A percentile compares a stretch with the other conserved stretches of the same genome.
phyloP scores from a whole-genome alignment of 2,113 vertebrate genomes.

The Rhinoderma darwinii region DNA sequence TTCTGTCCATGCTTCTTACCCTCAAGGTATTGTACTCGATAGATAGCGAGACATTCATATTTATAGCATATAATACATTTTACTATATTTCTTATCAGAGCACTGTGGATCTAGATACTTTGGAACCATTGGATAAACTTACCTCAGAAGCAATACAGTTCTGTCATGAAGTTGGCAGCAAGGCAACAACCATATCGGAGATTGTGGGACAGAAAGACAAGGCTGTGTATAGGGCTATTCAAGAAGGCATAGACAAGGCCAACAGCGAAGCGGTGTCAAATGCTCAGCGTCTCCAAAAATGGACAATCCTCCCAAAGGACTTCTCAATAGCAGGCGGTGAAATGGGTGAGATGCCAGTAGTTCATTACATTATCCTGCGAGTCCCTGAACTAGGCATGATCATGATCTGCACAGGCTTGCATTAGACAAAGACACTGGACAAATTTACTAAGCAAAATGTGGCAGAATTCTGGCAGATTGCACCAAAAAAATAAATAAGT shows the following conservation, averaged over 20 bases:
- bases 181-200: slow-evolving; percentile 77
- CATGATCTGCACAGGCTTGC: not conserved
- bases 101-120: slow-evolving; percentile 75
- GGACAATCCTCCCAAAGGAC: slow-evolving; percentile 79
- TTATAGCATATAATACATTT: not conserved
- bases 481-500: no score
- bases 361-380: not conserved
- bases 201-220: slow-evolving; percentile 74
- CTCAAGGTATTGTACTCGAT: slow-evolving; percentile 76
- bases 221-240: slow-evolving; percentile 75
- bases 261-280: slow-evolving; percentile 76
- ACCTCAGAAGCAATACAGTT: slow-evolving; percentile 79
- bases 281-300: slow-evolving; percentile 84
- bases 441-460: no score
- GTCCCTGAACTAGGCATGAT: not conserved
- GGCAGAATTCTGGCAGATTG: no score
- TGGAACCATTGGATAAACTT: slow-evolving; percentile 80
- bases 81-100: slow-evolving; percentile 71
- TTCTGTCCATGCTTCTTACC: slow-evolving; percentile 85
- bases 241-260: slow-evolving; percentile 80
- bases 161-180: slow-evolving; percentile 80
- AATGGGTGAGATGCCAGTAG: slow-evolving; percentile 73
- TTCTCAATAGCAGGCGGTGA: slow-evolving; percentile 88
- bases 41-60: not conserved
- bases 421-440: not conserved